phyloP scores from a whole-genome alignment of 92 coral and sea anemone genomes.

The Epizoanthus ramosus region DNA sequence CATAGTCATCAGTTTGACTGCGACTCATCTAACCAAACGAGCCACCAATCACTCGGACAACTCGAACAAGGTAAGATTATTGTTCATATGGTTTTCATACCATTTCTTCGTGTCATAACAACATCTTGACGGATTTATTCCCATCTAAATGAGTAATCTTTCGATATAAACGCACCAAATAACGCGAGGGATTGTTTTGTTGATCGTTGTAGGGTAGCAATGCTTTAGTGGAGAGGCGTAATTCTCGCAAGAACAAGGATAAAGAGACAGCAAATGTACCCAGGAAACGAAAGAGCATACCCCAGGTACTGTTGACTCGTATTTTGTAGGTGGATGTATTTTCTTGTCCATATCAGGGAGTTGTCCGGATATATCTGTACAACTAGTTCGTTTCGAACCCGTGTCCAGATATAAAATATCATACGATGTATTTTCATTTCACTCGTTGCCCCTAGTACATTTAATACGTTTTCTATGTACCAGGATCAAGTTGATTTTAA shows the following conservation, averaged over 20 bases:
- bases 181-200: slow-evolving; percentile 23
- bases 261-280: slow-evolving; percentile 18
- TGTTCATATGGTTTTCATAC: neutral
- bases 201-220: slow-evolving; percentile 24
- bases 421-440: too few relatives aligned
- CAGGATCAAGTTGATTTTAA: slow-evolving; percentile 18
- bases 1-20: slow-evolving; percentile 96
- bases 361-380: neutral
- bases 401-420: neutral
- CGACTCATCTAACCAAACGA: slow-evolving; percentile 97
- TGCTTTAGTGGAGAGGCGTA: slow-evolving; percentile 34
- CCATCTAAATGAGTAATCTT: neutral
- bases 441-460: neutral
- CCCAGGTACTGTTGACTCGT: slow-evolving; percentile 24
- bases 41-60: slow-evolving; percentile 85
- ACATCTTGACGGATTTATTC: neutral
- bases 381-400: neutral
- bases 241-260: slow-evolving; percentile 37
- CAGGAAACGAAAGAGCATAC: slow-evolving; percentile 33
- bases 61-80: slow-evolving; percentile 75
- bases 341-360: slow-evolving; percentile 1
- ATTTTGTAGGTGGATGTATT: neutral
- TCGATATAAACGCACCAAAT: neutral
- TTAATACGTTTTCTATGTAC: neutral
- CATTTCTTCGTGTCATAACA: neutral